These are phyloP conservation scores for Babyrousa celebensis DNA, from an alignment of 2,797 vertebrate species.

Conservation along the genomic window DNA sequence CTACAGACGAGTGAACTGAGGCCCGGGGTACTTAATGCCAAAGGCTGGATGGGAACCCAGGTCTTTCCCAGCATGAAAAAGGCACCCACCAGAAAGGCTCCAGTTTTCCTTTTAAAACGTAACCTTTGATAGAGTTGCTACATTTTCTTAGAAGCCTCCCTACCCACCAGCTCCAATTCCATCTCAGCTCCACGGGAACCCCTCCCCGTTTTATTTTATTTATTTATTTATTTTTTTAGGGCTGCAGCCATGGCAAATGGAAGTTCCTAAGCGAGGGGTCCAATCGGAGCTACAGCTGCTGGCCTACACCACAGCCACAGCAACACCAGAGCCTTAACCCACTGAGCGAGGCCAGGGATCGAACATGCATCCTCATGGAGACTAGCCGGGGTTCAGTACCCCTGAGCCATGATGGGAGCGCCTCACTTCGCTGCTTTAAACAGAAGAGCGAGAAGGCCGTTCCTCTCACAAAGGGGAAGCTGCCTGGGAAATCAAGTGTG, in stretches of 20 bases:
- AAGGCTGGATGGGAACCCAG: neutral
- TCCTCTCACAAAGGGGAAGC: neutral
- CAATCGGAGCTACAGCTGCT: too few species aligned
- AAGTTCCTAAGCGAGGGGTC: too few species aligned
- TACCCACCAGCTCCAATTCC: neutral
- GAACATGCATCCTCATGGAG: too few species aligned
- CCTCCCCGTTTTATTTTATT: too few species aligned
- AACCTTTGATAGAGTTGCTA: neutral
- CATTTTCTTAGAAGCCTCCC: neutral
- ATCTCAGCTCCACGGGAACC: neutral
- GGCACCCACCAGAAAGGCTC: neutral
- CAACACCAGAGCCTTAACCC: too few species aligned
- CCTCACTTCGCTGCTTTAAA: neutral
- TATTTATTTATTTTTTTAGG: too few species aligned
- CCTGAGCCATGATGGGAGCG: too few species aligned
- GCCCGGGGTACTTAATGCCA: neutral
- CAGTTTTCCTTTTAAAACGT: neutral
- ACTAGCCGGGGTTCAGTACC: too few species aligned
- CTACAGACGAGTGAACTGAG: constrained; percentile 13
- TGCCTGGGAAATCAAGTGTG: constrained; percentile 50
- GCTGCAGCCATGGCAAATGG: too few species aligned
- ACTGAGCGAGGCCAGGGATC: too few species aligned
- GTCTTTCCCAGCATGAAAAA: neutral
- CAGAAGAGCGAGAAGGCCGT: neutral
- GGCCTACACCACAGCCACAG: too few species aligned